Evolutionary conservation across 2,113 vertebrate species (phyloP).

Genomic region (Myotis davidii): DNA sequence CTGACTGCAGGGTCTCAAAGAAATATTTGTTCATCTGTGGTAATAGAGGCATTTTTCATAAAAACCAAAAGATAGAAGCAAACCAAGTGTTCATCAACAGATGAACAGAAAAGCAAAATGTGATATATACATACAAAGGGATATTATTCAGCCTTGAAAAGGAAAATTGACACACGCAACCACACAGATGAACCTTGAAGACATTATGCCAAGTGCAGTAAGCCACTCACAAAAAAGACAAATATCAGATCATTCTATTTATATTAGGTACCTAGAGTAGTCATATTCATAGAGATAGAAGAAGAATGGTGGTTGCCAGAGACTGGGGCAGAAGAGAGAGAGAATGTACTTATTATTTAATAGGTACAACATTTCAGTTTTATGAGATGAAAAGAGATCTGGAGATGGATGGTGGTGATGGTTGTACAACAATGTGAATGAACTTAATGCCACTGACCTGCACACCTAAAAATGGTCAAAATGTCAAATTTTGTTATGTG

Average conservation of each 20-base stretch:
- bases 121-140: neutral
- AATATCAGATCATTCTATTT: neutral
- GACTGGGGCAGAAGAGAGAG: rapidly evolving
- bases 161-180: neutral
- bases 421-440: neutral
- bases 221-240: neutral
- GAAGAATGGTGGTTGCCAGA: neutral
- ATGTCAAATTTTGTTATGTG: neutral
- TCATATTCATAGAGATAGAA: neutral
- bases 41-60: neutral
- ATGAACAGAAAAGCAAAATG: neutral
- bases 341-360: neutral
- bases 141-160: neutral
- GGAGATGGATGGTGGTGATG: neutral
- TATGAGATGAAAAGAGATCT: neutral
- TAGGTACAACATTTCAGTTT: neutral
- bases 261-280: neutral
- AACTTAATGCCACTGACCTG: neutral
- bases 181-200: neutral
- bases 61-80: neutral
- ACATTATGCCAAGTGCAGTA: neutral
- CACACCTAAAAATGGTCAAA: neutral
- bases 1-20: neutral
- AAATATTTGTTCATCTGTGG: neutral
- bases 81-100: neutral